A percentile compares a stretch with the other conserved stretches of the same genome.
phyloP scores from a whole-genome alignment of 2,888 invertebrate genomes.

The Sminthurides aquaticus region DNA sequence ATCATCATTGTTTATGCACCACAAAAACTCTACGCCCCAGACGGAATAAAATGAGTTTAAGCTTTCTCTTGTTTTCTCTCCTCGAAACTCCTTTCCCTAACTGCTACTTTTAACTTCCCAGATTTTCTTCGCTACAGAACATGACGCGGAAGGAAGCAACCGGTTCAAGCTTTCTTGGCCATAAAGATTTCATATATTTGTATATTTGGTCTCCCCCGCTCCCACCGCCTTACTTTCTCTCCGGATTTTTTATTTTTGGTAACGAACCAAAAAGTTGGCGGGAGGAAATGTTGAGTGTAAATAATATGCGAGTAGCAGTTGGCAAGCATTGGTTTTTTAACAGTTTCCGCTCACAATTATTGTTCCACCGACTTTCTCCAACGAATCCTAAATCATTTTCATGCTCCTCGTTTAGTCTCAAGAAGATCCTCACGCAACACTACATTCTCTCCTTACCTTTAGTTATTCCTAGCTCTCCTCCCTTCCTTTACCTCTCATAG shows the following conservation, averaged over 20 bases:
- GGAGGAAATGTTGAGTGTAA: not conserved
- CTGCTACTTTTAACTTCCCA: not conserved
- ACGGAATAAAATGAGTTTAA: no score
- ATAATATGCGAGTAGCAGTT: not conserved
- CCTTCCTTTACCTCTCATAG: no score
- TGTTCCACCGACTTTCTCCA: not conserved
- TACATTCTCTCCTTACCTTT: no score
- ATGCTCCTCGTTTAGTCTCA: not conserved
- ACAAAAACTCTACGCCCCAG: no score
- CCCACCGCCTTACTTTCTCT: not conserved
- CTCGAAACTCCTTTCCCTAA: not conserved
- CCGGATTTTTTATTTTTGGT: not conserved
- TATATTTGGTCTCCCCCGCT: not conserved
- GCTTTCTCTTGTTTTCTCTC: not conserved
- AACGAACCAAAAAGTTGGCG: not conserved
- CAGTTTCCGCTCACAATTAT: not conserved
- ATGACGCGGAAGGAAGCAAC: not conserved
- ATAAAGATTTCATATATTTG: not conserved
- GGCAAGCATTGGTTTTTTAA: not conserved
- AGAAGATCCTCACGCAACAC: no score
- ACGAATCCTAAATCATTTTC: not conserved
- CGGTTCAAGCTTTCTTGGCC: no score
- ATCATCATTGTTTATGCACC: conserved; percentile 8
- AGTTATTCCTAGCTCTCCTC: no score
- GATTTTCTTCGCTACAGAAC: not conserved